phyloP scores from a whole-genome alignment of 2,113 vertebrate species.

The Mus musculus region GRCm39 chr4:117770001-117770500 shows the following conservation, averaged over 20 bases:
- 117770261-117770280: conserved; percentile 3
- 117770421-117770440: conserved; percentile 51
- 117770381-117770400: conserved; percentile 70
- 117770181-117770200: conserved; percentile 74
- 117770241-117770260: conserved; percentile 39
- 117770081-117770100: conserved; percentile 60
- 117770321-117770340: conserved; percentile 37
- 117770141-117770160: conserved; percentile 59
- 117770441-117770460: conserved; percentile 57
- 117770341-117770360: conserved; percentile 21
- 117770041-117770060: conserved; percentile 23
- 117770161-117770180: conserved; percentile 47
- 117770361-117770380: neutral
- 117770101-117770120: conserved; percentile 14
- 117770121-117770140: conserved; percentile 55
- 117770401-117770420: conserved; percentile 66
- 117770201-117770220: conserved; percentile 51
- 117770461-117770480: neutral
- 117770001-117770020: conserved; percentile 37
- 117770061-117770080: conserved; percentile 54
- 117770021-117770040: conserved; percentile 28
- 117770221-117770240: conserved; percentile 19
- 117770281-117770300: conserved; percentile 53
- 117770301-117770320: conserved; percentile 35
- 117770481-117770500: conserved; percentile 29